Base-by-base conservation (phyloP, 2,797 vertebrate genomes). In the Hypotaenidia okinawae region DNA sequence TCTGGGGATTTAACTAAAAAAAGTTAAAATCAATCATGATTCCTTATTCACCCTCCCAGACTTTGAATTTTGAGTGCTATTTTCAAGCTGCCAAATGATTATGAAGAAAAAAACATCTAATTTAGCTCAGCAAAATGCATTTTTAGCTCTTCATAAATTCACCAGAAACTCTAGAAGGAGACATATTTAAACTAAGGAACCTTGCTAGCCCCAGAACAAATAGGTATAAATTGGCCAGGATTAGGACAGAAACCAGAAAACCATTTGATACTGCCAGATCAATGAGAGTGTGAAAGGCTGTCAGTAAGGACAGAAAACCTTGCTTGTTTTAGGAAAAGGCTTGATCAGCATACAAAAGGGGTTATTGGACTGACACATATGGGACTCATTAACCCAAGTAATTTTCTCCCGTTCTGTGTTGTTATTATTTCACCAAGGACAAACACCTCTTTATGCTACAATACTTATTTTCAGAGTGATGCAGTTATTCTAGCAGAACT, bases 311-410 rank as follows among this genome's bases (percentile, higher is more conserved):
- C 39, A 77, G 49, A 79, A 90, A 92, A 51, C 35, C 39, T 68
- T 30, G 6, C 67, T 82, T 82, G 70, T 74, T 95, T 89, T 83
- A 73, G 69, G 54, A 82, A 90, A 57, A 90, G 32, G 27, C 35
- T 95, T 87, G 64, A 92, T 93, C 52, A 92, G 57, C 84, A 89
- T 89, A 95, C 83, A 77, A 90, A 95, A 92, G 58, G 61, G 75
- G 73, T 90, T 87, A 84, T 32, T 77, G 81, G 80, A 77, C 49
- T 51, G 30, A 49, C 78, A 77, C 93, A 89, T 93, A 94, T 35
- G 78, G 86, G 75, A 82, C 57, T 94, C n/a, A 74, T 89, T 93
- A 74, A 84, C 39, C n/a, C 55, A 89, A 57, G 59, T 57, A 2
- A 84, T 69, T 87, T 93, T 82, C 39, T 21, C 32, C 21, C 13